Base-by-base conservation (phyloP, 2,113 vertebrate genomes). In the Capreolus pygargus region DNA sequence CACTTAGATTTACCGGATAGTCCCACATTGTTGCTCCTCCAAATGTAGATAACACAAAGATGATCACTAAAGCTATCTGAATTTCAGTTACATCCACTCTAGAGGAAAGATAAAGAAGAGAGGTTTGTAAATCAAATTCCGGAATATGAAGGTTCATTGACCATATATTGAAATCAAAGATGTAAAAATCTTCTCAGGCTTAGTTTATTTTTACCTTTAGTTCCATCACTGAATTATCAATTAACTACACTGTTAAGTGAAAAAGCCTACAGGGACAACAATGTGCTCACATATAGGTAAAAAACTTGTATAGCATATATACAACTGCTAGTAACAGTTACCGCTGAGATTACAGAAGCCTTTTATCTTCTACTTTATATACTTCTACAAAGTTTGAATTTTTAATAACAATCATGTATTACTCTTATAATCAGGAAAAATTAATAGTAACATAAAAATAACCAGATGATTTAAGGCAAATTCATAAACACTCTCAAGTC, bases 61-160 rank as follows among this genome's bases (percentile, higher is more conserved):
- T 97, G 84, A 98, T 25, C 1, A 99, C 98, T 98, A 99, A 99
- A 96, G 99, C 98, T 36, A 99, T 28, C 98, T 99, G 99, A 98
- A 99, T 99, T 98, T 99, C 99, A n/a, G 99, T 99, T 93, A 99
- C 99, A 95, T 99, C 99, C 86, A 99, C 97, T 98, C 99, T 99
- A 78, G 28, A 97, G 55, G 61, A 89, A 92, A 76, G 7, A 82
- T 6, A 95, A 74, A 94, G 23, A 86, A 79, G 27, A 67, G 21
- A 17, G 43, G 16, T 67, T 76, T 81, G 28, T 81, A 91, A 97
- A 86, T 33, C 36, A 94, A 86, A 55, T 78, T 39, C n/a, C 33
- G 54, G 1, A 89, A 89, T 54, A 27, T 27, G 28, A 30, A 97
- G 61, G 5, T 94, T 36, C 36, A 33, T 88, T 86, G 93, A 86